Evolutionary conservation across 1,140 invertebrate species (phyloP).

Genomic region (Lamellibrachia luymesi): DNA sequence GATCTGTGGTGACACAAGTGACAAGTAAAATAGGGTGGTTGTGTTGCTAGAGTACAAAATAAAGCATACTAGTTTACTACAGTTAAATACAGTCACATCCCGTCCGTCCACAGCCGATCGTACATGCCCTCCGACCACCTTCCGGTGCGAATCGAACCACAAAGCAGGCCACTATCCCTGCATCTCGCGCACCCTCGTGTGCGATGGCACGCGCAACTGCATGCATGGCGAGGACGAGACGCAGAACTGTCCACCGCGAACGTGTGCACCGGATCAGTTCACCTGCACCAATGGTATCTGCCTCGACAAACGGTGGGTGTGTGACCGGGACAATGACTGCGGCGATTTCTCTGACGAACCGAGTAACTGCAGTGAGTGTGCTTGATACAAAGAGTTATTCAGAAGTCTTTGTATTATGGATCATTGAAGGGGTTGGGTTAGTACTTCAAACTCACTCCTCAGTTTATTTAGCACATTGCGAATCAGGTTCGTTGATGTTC

Average conservation of each 20-base stretch:
- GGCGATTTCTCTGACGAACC: slow-evolving; percentile 34
- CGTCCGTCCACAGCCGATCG: not conserved
- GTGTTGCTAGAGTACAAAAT: no score
- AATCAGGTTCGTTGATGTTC: no score
- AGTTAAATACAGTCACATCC: not conserved
- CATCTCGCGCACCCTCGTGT: slow-evolving; percentile 49
- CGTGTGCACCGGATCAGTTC: slow-evolving; percentile 7
- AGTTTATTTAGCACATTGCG: no score
- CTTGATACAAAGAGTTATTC: not conserved
- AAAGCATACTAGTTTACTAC: no score
- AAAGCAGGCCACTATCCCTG: not conserved
- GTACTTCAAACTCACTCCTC: no score
- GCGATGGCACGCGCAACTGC: slow-evolving; percentile 65
- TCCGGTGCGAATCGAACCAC: slow-evolving; percentile 60
- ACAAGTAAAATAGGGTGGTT: no score
- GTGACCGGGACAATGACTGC: slow-evolving; percentile 39
- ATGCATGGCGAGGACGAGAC: slow-evolving; percentile 25
- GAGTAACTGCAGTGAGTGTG: slow-evolving; percentile 31
- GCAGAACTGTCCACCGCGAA: slow-evolving; percentile 18
- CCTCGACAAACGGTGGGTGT: slow-evolving; percentile 37
- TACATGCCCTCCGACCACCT: slow-evolving; percentile 87
- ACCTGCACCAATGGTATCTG: slow-evolving; percentile 32
- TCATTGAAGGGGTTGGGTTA: no score
- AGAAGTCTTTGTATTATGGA: not conserved
- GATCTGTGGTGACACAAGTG: no score